Percentiles rank a stretch among this genome's conserved stretches.
Conservation (phyloP, 2,113 vertebrate genomes). For the rabbit (Oryctolagus cuniculus) region mOryCun1.1 NC_091432.1:114015501-114016000, state of each 20-base stretch:
- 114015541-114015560: background rate
- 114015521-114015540: background rate
- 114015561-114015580: background rate
- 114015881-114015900: background rate
- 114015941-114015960: background rate
- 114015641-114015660: background rate
- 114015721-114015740: background rate
- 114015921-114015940: background rate
- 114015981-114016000: background rate
- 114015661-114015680: background rate
- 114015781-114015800: background rate
- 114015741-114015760: background rate
- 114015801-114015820: accelerated
- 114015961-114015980: accelerated
- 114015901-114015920: background rate
- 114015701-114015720: background rate
- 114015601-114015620: background rate
- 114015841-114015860: background rate
- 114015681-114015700: background rate
- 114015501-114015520: background rate
- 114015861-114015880: background rate
- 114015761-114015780: background rate
- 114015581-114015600: background rate
- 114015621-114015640: background rate
- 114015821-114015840: constrained; percentile 3